phyloP scores from a whole-genome alignment of 2,888 invertebrate genomes.

The Platypus cylindrus region DNA sequence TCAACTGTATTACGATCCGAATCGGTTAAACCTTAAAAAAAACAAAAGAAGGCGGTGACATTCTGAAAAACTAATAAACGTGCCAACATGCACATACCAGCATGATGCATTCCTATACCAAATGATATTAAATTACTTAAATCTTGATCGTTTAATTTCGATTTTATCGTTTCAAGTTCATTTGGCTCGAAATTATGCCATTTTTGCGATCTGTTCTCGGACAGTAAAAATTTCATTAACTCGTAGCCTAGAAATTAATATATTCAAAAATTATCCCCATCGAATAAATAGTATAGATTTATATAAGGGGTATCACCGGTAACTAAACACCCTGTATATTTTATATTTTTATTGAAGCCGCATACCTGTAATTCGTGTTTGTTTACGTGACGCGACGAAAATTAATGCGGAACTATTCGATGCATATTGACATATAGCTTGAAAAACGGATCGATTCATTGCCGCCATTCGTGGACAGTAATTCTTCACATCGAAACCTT shows the following conservation, averaged over 20 bases:
- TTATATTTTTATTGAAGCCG: too few relatives aligned
- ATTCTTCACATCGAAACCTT: conserved; percentile 93
- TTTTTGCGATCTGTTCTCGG: conserved; percentile 86
- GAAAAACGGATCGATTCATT: conserved; percentile 98
- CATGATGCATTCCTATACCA: conserved; percentile 98
- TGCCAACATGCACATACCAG: conserved; percentile 43
- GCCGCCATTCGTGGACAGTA: conserved; percentile 99
- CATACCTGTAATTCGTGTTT: conserved; percentile 88
- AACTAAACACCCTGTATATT: too few relatives aligned
- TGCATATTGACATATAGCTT: conserved; percentile 87
- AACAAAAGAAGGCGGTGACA: neutral
- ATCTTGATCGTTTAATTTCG: conserved; percentile 69
- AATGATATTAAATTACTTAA: conserved; percentile 88
- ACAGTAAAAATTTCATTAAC: conserved; percentile 79
- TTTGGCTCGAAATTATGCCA: conserved; percentile 81
- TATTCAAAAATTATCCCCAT: too few relatives aligned
- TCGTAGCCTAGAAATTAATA: conserved; percentile 59
- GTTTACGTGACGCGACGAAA: conserved; percentile 91
- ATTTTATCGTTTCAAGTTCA: conserved; percentile 70
- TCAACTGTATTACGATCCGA: conserved; percentile 84
- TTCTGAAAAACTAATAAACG: neutral
- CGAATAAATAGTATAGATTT: too few relatives aligned
- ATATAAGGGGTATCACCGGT: too few relatives aligned
- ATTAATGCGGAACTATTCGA: conserved; percentile 83
- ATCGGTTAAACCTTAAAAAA: conserved; percentile 59